These are phyloP conservation scores for Zaprionus lineosus DNA, from an alignment of 2,888 invertebrate species.

Conservation along the genomic window DNA sequence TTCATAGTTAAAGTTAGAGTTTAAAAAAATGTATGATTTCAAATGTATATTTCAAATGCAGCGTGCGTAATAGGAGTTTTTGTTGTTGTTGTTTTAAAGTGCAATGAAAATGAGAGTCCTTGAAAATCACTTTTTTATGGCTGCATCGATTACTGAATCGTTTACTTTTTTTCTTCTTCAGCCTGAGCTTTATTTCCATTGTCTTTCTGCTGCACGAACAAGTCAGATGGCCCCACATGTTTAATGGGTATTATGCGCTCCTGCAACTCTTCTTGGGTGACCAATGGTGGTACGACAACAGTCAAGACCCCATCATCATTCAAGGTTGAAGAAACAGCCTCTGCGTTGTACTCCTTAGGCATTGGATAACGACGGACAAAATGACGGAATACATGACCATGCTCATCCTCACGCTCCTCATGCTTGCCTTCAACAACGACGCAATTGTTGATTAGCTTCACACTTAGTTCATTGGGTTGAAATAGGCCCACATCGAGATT, in stretches of 20 bases:
- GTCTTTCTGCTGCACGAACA: constrained; percentile 61
- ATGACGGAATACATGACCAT: constrained; percentile 90
- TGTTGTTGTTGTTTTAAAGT: constrained; percentile 37
- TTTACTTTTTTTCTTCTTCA: constrained; percentile 40
- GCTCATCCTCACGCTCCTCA: constrained; percentile 88
- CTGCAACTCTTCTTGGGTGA: constrained; percentile 32
- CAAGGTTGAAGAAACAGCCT: constrained; percentile 88
- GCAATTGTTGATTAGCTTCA: constrained; percentile 85
- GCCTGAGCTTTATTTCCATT: constrained; percentile 43
- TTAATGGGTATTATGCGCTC: constrained; percentile 78
- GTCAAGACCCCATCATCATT: constrained; percentile 92
- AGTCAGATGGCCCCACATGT: constrained; percentile 74
- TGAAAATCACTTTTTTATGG: constrained; percentile 56
- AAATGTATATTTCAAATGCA: constrained; percentile 26
- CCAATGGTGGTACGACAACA: constrained; percentile 86
- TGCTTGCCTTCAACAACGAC: constrained; percentile 88
- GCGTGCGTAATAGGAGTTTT: constrained; percentile 47
- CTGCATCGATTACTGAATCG: not conserved
- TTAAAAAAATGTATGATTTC: constrained; percentile 5
- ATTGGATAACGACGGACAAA: constrained; percentile 88
- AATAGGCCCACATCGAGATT: constrained; percentile 88
- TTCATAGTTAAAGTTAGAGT: constrained; percentile 8
- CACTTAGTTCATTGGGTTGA: constrained; percentile 87
- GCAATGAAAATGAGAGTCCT: constrained; percentile 62
- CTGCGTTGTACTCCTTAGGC: constrained; percentile 87